Conservation (phyloP, 2,888 invertebrate species). For the Apocheima hispidaria region DNA sequence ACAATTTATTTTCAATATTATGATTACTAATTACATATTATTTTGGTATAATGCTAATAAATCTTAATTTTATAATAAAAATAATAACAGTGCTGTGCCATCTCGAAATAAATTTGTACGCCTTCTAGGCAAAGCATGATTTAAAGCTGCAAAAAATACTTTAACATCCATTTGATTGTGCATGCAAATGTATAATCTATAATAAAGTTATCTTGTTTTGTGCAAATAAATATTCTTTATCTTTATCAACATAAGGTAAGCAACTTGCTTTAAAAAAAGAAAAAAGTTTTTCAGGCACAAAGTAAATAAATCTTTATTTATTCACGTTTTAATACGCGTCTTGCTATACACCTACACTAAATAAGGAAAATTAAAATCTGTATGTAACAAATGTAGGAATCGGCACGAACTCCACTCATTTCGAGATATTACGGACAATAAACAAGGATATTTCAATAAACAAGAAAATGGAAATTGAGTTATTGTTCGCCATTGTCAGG, state of each 20-base stretch:
- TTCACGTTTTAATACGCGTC: not conserved
- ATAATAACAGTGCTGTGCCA: no score
- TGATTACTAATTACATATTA: no score
- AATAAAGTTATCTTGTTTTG: not conserved
- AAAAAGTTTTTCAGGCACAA: not conserved
- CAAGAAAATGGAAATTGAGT: conserved; percentile 26
- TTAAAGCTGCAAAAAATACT: no score
- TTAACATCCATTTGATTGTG: no score
- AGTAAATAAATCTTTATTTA: not conserved
- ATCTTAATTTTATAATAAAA: no score
- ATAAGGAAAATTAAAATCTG: conserved; percentile 25
- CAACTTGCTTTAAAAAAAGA: no score
- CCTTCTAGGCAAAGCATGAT: no score
- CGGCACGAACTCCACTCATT: conserved; percentile 23
- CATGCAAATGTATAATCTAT: not conserved
- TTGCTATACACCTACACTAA: conserved; percentile 2
- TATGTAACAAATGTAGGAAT: conserved; percentile 15
- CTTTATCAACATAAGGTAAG: no score
- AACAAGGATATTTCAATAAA: conserved; percentile 24
- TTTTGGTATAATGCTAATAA: no score
- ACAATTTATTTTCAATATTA: no score
- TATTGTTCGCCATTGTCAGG: conserved; percentile 30
- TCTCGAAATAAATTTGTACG: no score
- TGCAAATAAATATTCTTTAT: no score
- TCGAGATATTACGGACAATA: conserved; percentile 25